Percentiles rank a stretch among this genome's conserved stretches.
Conservation (phyloP, 2,113 vertebrate species). For the Ranitomeya imitator region DNA sequence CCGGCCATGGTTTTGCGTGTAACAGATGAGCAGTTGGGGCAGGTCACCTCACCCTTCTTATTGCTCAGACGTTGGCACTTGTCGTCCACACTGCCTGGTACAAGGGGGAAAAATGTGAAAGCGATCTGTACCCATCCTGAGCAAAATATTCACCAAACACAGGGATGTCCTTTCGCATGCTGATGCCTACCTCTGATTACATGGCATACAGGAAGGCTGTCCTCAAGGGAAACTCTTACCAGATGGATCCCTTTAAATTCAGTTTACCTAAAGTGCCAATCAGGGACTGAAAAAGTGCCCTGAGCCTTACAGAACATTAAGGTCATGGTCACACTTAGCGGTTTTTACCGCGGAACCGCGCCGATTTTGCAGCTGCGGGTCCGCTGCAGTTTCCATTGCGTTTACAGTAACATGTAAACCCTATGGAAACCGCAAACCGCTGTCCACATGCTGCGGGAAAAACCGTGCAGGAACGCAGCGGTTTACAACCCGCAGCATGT, state of each 20-base stretch:
- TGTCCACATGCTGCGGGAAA: no score
- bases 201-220: background rate
- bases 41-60: conserved; percentile 87
- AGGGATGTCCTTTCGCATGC: background rate
- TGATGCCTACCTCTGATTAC: background rate
- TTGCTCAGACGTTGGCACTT: conserved; percentile 88
- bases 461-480: no score
- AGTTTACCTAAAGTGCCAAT: background rate
- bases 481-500: no score
- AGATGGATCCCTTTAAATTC: background rate
- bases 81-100: conserved; percentile 76
- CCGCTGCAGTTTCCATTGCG: no score
- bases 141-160: no score
- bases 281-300: background rate
- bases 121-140: conserved; percentile 2
- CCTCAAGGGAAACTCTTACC: background rate
- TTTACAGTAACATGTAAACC: no score
- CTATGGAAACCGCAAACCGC: no score
- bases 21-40: conserved; percentile 88
- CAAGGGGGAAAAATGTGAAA: conserved; percentile 19
- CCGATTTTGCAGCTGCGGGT: no score
- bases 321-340: no score
- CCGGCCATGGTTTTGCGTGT: conserved; percentile 90
- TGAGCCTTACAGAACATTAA: no score
- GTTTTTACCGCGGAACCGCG: no score